These are phyloP conservation scores for Phataginus tricuspis DNA, from an alignment of 2,797 vertebrate genomes.

Conservation along the genomic window DNA sequence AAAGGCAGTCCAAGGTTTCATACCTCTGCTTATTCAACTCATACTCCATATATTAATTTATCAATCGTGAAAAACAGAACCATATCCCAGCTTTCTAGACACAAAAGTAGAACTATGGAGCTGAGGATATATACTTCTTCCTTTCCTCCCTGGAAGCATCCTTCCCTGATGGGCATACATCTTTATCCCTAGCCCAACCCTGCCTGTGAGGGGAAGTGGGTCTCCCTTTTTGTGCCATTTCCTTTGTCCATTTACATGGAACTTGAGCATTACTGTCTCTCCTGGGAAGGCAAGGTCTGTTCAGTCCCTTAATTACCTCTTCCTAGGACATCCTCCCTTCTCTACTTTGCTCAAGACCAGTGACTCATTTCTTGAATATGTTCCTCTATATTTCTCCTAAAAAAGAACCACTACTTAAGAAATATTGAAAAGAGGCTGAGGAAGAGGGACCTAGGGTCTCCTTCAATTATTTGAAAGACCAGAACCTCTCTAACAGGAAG, in stretches of 20 bases:
- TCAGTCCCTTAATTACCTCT: not conserved
- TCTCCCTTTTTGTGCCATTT: not conserved
- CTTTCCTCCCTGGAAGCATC: not conserved
- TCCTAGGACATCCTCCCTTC: not conserved
- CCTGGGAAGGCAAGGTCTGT: not conserved
- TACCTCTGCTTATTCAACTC: not conserved
- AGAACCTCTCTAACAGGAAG: not conserved
- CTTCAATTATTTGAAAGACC: not conserved
- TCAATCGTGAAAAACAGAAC: not conserved
- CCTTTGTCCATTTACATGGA: not conserved
- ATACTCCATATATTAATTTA: not conserved
- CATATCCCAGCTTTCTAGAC: not conserved
- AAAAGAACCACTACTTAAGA: not conserved
- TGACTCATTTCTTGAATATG: conserved; percentile 5
- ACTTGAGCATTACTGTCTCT: not conserved
- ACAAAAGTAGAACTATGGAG: not conserved
- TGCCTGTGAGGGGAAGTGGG: not conserved
- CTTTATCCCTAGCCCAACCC: too few relatives aligned
- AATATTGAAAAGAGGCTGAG: not conserved
- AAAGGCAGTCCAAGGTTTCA: not conserved
- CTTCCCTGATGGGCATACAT: not conserved
- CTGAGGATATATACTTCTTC: not conserved
- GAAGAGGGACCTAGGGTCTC: not conserved
- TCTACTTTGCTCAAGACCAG: not conserved
- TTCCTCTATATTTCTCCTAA: not conserved